Evolutionary conservation across 2,888 invertebrate genomes (phyloP), one percentile per base, ranked within the genome.

Genomic region (Adelognathus sp.): DNA sequence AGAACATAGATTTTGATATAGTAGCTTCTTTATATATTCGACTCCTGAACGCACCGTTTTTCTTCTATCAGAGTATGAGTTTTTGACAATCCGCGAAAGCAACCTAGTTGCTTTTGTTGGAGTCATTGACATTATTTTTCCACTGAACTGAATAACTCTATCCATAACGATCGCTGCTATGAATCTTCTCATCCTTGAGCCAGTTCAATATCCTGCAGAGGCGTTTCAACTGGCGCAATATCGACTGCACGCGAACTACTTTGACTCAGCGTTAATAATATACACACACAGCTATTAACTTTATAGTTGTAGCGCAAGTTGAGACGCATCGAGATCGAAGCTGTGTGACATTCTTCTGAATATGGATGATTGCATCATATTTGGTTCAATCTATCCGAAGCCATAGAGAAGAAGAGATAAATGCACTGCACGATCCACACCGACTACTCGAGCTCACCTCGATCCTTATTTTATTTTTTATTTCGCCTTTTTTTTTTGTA

Each of bases 161-260:
- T 21, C 11, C 27, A 1, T 31, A 18, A 41, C 14, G 11, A n/a
- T 46, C 6, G 24, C 9, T 7, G 18, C 18, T 60, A 52, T 60
- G 69, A 14, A 60, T 77, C 64, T 74, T 80, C 60, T 74, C 82
- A 84, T 86, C 87, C 87, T 88, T 86, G 88, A 81, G 84, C 86
- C 81, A 82, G 61, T 86, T 86, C 73, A 70, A 36, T 50, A 60
- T 50, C 54, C 46, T 39, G 64, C 52, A 27, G 58, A 70, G 70
- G 24, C 33, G 29, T 21, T 14, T 2, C 24, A 41, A 36, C 44
- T 86, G 82, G 78, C 54, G 85, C 69, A 82, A 84, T 76, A 63
- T 41, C 9, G 54, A 27, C 52, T n/a, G 76, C 54, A n/a, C n/a
- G n/a, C 83, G 82, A 82, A 85, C 84, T 76, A 82, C 82, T 84